Percentiles rank a stretch among this genome's conserved stretches.
These are phyloP conservation scores for Imbricaverruca yamaguchii DNA, from an alignment of 2,888 invertebrate species.

Conservation along the genomic window DNA sequence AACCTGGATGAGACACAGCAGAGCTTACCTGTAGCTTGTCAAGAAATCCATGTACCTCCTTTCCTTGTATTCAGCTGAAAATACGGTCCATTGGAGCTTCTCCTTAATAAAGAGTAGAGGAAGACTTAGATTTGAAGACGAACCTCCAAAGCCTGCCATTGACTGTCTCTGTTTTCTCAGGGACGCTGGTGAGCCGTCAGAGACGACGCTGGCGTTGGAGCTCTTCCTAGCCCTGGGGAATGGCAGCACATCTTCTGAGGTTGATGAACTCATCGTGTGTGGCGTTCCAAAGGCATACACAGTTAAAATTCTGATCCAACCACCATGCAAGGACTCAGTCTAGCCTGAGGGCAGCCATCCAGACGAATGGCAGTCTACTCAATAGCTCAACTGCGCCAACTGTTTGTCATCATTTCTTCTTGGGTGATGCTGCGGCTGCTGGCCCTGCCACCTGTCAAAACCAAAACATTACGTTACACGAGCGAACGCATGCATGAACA, in stretches of 20 bases:
- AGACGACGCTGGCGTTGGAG: neutral
- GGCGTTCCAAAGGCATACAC: neutral
- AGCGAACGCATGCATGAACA: too few relatives aligned
- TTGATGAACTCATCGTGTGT: neutral
- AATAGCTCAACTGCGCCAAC: too few relatives aligned
- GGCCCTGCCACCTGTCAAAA: too few relatives aligned
- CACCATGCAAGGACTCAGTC: too few relatives aligned
- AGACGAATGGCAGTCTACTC: too few relatives aligned
- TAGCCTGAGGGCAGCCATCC: too few relatives aligned
- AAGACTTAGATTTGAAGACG: conserved; percentile 1
- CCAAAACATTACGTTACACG: too few relatives aligned
- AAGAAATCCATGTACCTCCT: neutral
- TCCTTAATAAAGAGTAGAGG: neutral
- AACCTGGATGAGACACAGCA: too few relatives aligned
- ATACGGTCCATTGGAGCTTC: neutral
- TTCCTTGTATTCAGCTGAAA: conserved; percentile 1
- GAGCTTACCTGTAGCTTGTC: neutral
- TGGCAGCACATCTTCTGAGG: neutral
- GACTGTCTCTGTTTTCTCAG: neutral
- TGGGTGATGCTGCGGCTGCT: too few relatives aligned
- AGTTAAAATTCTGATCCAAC: too few relatives aligned
- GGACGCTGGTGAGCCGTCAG: neutral
- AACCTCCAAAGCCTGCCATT: neutral
- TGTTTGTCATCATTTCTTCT: too few relatives aligned
- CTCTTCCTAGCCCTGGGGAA: neutral